Conservation (phyloP, 2,888 invertebrate genomes). For the Eugnorisma glareosa region DNA sequence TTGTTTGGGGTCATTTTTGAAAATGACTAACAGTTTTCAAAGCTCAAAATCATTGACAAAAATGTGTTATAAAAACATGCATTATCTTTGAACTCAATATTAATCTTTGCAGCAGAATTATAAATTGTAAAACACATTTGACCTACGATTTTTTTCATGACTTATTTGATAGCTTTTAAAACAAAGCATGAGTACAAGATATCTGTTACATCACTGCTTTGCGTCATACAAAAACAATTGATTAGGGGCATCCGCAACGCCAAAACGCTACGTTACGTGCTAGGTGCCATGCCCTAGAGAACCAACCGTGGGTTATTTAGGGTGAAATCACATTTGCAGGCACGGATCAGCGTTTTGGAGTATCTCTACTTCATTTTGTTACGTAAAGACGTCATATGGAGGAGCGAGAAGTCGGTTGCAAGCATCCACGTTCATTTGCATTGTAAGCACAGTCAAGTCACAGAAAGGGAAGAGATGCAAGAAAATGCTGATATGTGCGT, state of each 20-base stretch:
- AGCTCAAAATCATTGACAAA: neutral
- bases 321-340: neutral
- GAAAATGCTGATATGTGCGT: neutral
- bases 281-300: neutral
- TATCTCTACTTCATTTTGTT: neutral
- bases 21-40: neutral
- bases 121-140: neutral
- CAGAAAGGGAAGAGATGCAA: neutral
- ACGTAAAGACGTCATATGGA: neutral
- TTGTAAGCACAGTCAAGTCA: neutral
- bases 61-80: neutral
- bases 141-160: neutral
- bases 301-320: neutral
- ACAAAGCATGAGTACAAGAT: neutral
- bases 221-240: conserved; percentile 1
- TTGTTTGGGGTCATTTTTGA: neutral
- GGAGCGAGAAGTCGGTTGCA: neutral
- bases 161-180: neutral
- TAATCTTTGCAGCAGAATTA: neutral
- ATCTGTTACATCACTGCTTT: neutral
- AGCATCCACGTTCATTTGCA: too few relatives aligned
- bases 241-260: neutral
- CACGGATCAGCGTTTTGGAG: neutral
- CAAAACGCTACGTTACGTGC: neutral
- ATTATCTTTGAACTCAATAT: conserved; percentile 1